phyloP scores from a whole-genome alignment of 2,113 vertebrate genomes.

The Dascyllus trimaculatus region DNA sequence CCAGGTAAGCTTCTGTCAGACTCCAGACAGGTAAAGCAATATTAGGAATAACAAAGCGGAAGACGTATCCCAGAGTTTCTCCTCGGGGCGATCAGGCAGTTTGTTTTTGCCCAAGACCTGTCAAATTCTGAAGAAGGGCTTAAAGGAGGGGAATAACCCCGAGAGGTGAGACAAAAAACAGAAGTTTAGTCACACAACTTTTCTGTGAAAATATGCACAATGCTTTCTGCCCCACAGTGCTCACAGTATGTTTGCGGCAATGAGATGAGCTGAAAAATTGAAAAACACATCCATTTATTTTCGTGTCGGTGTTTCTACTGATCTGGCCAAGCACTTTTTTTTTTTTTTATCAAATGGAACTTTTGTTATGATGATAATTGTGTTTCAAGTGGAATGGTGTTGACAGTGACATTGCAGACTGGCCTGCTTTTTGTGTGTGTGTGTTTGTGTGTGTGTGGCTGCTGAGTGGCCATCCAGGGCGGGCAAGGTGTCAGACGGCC shows the following conservation, averaged over 20 bases:
- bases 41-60: slow-evolving; percentile 71
- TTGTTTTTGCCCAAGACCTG: slow-evolving; percentile 69
- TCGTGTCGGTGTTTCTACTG: background rate
- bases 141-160: slow-evolving; percentile 48
- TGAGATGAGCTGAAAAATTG: background rate
- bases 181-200: slow-evolving; percentile 24
- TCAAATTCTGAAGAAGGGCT: slow-evolving; percentile 58
- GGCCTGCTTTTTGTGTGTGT: slow-evolving; percentile 22
- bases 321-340: background rate
- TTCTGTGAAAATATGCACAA: slow-evolving; percentile 36
- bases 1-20: slow-evolving; percentile 78
- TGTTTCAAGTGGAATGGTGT: slow-evolving; percentile 41
- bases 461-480: slow-evolving; percentile 68
- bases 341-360: slow-evolving; percentile 17
- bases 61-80: slow-evolving; percentile 63
- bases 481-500: slow-evolving; percentile 69
- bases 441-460: slow-evolving; percentile 37
- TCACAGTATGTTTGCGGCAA: slow-evolving; percentile 6
- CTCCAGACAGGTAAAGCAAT: slow-evolving; percentile 74
- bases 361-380: slow-evolving; percentile 28
- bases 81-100: slow-evolving; percentile 60
- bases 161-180: slow-evolving; percentile 59
- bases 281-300: background rate
- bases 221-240: background rate
- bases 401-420: slow-evolving; percentile 34